These are phyloP conservation scores for Bergia sp. DNA, from an alignment of 92 coral and sea anemone species.

Conservation along the genomic window DNA sequence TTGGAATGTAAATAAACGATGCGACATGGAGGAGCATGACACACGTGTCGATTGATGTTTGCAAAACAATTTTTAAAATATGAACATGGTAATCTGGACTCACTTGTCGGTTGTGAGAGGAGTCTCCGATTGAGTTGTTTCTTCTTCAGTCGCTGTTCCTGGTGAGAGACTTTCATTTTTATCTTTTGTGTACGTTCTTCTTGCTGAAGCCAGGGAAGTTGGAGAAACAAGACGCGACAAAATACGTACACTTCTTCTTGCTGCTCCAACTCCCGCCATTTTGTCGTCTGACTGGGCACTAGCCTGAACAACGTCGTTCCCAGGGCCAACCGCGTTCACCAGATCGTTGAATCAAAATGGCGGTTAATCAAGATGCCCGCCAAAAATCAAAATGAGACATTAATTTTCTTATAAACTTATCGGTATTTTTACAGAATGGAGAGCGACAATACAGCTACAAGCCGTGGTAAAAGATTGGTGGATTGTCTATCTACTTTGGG, in stretches of 20 bases:
- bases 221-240: neutral
- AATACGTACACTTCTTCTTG: neutral
- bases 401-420: neutral
- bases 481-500: conserved; percentile 74
- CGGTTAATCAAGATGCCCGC: neutral
- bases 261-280: conserved; percentile 40
- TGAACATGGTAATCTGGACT: neutral
- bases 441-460: conserved; percentile 38
- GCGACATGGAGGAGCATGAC: too few relatives aligned
- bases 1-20: too few relatives aligned
- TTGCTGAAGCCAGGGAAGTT: neutral
- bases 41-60: too few relatives aligned
- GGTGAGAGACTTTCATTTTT: neutral
- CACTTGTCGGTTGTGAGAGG: conserved; percentile 41
- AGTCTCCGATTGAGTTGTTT: conserved; percentile 13
- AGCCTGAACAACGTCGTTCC: neutral
- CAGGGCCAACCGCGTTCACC: neutral
- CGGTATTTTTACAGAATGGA: neutral
- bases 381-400: neutral
- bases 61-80: too few relatives aligned
- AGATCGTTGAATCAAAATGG: neutral
- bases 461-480: conserved; percentile 71
- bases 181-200: conserved; percentile 41
- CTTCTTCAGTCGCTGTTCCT: neutral
- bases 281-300: conserved; percentile 36